Evolutionary conservation across 2,888 invertebrate genomes (phyloP), one percentile per base, ranked within the genome.

Genomic region (Aporophyla lueneburgensis): DNA sequence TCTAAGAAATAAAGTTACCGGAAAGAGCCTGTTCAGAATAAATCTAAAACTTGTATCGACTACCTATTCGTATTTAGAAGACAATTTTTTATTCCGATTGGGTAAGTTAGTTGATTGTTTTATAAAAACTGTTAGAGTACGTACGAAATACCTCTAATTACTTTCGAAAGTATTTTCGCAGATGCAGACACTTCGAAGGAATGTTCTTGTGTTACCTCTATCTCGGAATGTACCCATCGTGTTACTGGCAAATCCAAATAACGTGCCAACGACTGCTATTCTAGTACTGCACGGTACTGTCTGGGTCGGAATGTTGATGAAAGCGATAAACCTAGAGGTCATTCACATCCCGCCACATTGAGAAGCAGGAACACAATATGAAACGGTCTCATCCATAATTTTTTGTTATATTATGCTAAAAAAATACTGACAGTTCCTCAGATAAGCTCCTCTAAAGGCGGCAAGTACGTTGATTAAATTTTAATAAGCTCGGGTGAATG

Each of bases 281-380:
- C 89, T 87, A 85, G 84, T 86, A 85, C 83, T 79, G 83, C 84
- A 86, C 86, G 84, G 80, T 81, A 81, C 85, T 81, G 83, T 85
- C 87, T 88, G 87, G 67, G 80, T 74, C 83, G 91, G 92, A 94
- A 94, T 93, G 92, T 91, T 89, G 92, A 93, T 93, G 91, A 92
- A 92, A 92, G 89, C 90, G 92, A 93, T 93, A 93, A 93, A 89
- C 84, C 83, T 73, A 74, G 88, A 89, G 93, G 93, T 94, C 94
- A 87, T 93, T 94, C 92, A 94, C 94, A 90, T 88, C 85, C 70
- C 81, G 80, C 80, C 85, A 82, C 83, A 88, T 87, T 90, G 87
- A 86, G 89, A 91, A 90, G 81, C 86, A 84, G 88, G 87, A 91
- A 88, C 81, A 85, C 87, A 83, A 74, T 84, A 88, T 83, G 85